A percentile compares a stretch with the other conserved stretches of the same genome.
Evolutionary conservation across 2,888 invertebrate species (phyloP).

Genomic region (Hermaeophaga mercurialis): DNA sequence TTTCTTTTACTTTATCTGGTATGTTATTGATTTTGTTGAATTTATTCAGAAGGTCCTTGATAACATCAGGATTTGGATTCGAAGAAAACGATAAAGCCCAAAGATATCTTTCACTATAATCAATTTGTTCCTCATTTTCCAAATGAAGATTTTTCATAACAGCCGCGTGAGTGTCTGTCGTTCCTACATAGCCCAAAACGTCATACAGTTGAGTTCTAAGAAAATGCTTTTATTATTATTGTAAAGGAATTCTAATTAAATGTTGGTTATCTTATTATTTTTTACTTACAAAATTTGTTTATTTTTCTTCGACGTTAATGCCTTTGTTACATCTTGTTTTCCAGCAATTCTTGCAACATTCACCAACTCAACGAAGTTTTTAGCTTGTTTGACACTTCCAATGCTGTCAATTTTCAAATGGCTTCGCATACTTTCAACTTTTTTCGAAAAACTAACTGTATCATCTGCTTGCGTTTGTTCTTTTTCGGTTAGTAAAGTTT

Average conservation of each 20-base stretch:
- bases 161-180: slow-evolving; percentile 69
- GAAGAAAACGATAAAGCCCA: slow-evolving; percentile 74
- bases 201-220: slow-evolving; percentile 70
- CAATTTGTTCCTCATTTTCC: slow-evolving; percentile 58
- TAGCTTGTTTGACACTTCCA: slow-evolving; percentile 68
- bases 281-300: slow-evolving; percentile 61
- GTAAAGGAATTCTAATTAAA: no score
- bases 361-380: slow-evolving; percentile 68
- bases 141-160: slow-evolving; percentile 68
- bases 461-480: slow-evolving; percentile 36
- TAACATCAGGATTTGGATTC: slow-evolving; percentile 65
- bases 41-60: slow-evolving; percentile 59
- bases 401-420: slow-evolving; percentile 62
- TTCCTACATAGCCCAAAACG: slow-evolving; percentile 72
- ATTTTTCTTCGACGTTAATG: slow-evolving; percentile 64
- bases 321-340: slow-evolving; percentile 64
- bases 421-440: slow-evolving; percentile 58
- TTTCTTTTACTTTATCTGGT: slow-evolving; percentile 68
- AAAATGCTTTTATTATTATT: no score
- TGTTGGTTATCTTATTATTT: no score
- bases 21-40: slow-evolving; percentile 59
- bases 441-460: slow-evolving; percentile 34
- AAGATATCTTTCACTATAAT: slow-evolving; percentile 70
- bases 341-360: slow-evolving; percentile 65
- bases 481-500: slow-evolving; percentile 46